Conservation (phyloP, 2,888 invertebrate species). For the Cecidostiba fungosa region DNA sequence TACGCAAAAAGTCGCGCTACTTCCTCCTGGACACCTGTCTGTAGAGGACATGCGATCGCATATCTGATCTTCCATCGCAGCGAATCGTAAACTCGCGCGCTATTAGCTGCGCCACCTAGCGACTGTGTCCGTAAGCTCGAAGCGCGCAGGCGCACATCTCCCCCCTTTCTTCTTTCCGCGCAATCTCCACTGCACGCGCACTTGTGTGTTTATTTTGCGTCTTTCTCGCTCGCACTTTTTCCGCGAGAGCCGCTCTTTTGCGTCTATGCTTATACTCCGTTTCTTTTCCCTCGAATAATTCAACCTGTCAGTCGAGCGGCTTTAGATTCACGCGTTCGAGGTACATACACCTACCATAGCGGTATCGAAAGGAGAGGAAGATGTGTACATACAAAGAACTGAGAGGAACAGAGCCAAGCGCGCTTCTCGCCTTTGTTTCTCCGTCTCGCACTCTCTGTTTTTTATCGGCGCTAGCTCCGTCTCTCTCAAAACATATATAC, state of each 20-base stretch:
- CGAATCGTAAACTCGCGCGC: background rate
- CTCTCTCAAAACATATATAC: slow-evolving; percentile 48
- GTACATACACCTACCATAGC: background rate
- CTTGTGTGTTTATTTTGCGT: background rate
- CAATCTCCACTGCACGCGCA: slow-evolving; percentile 13
- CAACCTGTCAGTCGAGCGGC: no score
- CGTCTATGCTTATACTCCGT: background rate
- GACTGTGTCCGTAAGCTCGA: slow-evolving; percentile 73
- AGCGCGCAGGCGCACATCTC: slow-evolving; percentile 65
- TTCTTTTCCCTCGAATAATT: background rate
- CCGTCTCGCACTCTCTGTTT: slow-evolving; percentile 14
- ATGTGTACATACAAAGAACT: no score
- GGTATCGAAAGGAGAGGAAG: background rate
- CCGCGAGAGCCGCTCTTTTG: background rate
- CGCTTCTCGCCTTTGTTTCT: slow-evolving; percentile 43
- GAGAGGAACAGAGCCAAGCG: background rate
- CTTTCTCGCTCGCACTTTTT: slow-evolving; percentile 17
- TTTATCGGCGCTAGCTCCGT: slow-evolving; percentile 44
- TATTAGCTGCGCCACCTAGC: slow-evolving; percentile 67
- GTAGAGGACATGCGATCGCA: background rate
- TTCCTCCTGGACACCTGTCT: background rate
- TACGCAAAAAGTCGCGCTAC: background rate
- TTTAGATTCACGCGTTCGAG: no score
- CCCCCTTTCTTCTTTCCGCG: slow-evolving; percentile 31
- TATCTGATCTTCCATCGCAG: background rate